These are phyloP conservation scores for Pelodytes ibericus DNA, from an alignment of 2,797 vertebrate species.

Conservation along the genomic window DNA sequence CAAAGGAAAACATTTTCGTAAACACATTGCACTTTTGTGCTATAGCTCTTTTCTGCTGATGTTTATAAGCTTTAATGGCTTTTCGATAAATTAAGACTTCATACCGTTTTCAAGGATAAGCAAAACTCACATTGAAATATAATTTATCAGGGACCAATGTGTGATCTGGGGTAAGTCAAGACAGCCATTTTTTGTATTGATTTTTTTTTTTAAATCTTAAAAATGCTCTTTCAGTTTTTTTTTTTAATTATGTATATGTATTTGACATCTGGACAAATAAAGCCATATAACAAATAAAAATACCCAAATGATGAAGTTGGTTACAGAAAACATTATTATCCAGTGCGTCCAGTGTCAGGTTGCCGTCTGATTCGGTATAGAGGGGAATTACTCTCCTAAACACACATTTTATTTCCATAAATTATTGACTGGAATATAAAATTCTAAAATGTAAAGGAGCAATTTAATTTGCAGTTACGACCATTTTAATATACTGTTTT, in stretches of 20 bases:
- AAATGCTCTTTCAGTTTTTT: background rate
- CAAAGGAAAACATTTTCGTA: background rate
- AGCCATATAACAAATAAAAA: too few species aligned
- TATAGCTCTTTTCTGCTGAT: background rate
- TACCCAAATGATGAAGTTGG: too few species aligned
- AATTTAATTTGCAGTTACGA: too few species aligned
- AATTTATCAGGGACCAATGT: conserved; percentile 14
- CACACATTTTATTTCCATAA: too few species aligned
- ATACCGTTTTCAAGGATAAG: conserved; percentile 11
- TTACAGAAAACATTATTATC: too few species aligned
- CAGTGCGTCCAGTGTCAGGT: too few species aligned
- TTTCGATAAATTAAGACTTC: background rate
- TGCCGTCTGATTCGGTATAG: too few species aligned
- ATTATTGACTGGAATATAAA: too few species aligned
- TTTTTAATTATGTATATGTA: background rate
- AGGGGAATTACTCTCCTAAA: too few species aligned
- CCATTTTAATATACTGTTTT: too few species aligned
- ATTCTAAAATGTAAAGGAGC: too few species aligned
- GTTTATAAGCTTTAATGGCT: background rate
- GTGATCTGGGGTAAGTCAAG: background rate
- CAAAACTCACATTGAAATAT: conserved; percentile 1
- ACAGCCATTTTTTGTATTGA: conserved; percentile 1
- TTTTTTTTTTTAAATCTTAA: background rate
- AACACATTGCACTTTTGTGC: background rate
- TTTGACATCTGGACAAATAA: background rate